These are phyloP conservation scores for Rhagoletis zephyria DNA, from an alignment of 1,140 invertebrate genomes.

Conservation along the genomic window DNA sequence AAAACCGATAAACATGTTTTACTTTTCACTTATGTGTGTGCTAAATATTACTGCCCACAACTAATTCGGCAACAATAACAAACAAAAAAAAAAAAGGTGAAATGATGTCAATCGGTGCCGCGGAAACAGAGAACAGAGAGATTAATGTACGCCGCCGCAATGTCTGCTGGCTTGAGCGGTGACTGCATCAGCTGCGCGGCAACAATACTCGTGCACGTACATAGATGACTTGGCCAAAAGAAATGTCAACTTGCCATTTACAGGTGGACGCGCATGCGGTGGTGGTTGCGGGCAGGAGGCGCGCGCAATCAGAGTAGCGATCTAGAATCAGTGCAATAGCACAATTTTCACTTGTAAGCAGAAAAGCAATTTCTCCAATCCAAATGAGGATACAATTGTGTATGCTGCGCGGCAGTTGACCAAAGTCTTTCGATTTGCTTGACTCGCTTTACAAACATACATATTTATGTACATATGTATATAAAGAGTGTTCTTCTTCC, in stretches of 20 bases:
- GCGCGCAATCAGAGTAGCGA: neutral
- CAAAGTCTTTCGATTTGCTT: slow-evolving; percentile 4
- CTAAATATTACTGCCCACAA: neutral
- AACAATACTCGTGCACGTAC: neutral
- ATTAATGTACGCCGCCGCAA: neutral
- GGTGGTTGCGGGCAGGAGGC: neutral
- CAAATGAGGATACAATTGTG: neutral
- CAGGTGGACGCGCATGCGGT: neutral
- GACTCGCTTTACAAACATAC: neutral
- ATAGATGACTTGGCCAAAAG: neutral
- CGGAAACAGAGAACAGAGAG: neutral
- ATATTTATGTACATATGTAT: neutral
- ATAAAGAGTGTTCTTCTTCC: neutral
- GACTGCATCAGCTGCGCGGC: no score
- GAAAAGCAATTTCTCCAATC: slow-evolving; percentile 29
- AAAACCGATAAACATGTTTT: no score
- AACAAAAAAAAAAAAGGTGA: neutral
- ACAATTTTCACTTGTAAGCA: slow-evolving; percentile 11
- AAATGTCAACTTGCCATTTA: neutral
- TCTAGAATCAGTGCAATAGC: slow-evolving; percentile 8
- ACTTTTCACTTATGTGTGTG: neutral
- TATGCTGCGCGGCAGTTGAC: neutral
- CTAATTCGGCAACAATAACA: neutral
- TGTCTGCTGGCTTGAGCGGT: neutral
- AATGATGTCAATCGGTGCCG: neutral